Conservation (phyloP, 2,797 vertebrate genomes). For the Anguilla megastoma region DNA sequence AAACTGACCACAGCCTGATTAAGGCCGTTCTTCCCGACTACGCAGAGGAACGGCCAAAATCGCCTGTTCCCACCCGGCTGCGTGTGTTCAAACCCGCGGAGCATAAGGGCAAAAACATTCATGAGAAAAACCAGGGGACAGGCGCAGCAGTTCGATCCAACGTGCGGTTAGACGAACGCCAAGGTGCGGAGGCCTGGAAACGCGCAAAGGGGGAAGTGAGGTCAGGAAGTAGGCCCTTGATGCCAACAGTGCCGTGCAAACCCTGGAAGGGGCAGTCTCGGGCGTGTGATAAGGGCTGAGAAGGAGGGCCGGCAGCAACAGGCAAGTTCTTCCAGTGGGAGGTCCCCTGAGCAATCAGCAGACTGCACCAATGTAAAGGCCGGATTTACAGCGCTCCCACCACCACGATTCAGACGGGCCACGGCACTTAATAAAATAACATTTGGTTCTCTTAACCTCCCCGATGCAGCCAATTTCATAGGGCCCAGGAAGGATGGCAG, state of each 20-base stretch:
- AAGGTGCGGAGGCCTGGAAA: not conserved
- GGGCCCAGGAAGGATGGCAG: constrained; percentile 39
- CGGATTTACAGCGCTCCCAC: constrained; percentile 48
- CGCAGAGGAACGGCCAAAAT: not conserved
- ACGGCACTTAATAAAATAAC: constrained; percentile 49
- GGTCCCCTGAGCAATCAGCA: constrained; percentile 39
- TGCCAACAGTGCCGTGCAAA: not conserved
- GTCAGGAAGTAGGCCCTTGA: not conserved
- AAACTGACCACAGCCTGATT: constrained; percentile 17
- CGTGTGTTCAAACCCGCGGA: not conserved
- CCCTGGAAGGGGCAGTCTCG: no score
- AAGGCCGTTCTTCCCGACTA: not conserved
- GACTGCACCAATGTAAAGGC: constrained; percentile 51
- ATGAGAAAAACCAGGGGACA: not conserved
- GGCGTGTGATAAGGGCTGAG: constrained; percentile 16
- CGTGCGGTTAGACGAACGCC: not conserved
- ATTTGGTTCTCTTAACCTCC: constrained; percentile 41
- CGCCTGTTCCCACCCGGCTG: constrained; percentile 4
- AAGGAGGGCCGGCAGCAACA: constrained; percentile 38
- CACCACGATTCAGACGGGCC: constrained; percentile 41
- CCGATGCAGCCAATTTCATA: constrained; percentile 37
- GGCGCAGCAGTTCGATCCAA: not conserved
- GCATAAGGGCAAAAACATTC: constrained; percentile 9
- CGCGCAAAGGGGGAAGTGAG: not conserved
- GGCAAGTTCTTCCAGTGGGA: not conserved